Evolutionary conservation across 2,797 vertebrate genomes (phyloP).

Genomic region (Argyrosomus regius): DNA sequence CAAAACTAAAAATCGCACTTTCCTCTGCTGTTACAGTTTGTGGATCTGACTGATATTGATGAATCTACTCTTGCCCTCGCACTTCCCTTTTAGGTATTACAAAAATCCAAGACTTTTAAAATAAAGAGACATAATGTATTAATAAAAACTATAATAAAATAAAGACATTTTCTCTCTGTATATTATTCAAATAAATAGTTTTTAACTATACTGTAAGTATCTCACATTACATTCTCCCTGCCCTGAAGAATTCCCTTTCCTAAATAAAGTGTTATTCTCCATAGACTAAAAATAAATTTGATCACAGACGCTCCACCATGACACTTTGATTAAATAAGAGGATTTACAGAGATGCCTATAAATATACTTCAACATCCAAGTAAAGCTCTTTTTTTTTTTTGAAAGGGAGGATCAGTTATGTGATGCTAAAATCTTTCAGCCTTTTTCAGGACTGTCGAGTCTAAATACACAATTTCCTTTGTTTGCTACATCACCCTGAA

Average conservation of each 20-base stretch:
- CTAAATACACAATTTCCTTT: not conserved
- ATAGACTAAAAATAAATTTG: constrained; percentile 59
- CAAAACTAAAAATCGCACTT: constrained; percentile 12
- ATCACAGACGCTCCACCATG: constrained; percentile 67
- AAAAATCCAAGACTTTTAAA: constrained; percentile 73
- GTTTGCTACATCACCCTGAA: constrained; percentile 48
- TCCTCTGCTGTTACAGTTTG: not conserved
- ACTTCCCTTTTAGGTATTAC: constrained; percentile 50
- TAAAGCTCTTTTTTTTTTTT: not conserved
- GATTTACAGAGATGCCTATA: constrained; percentile 51
- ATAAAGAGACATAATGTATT: constrained; percentile 69
- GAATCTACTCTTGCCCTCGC: constrained; percentile 32
- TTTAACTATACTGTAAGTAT: constrained; percentile 60
- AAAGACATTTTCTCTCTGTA: constrained; percentile 79
- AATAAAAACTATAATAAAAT: constrained; percentile 83
- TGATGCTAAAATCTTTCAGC: constrained; percentile 8
- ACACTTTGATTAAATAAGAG: constrained; percentile 58
- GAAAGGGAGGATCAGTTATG: constrained; percentile 46
- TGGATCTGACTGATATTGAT: constrained; percentile 21
- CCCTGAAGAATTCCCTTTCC: constrained; percentile 51
- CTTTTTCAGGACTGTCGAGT: not conserved
- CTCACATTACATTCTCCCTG: constrained; percentile 57
- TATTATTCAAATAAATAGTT: constrained; percentile 80
- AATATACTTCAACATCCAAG: constrained; percentile 13
- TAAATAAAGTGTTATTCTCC: constrained; percentile 54